Conservation (phyloP, 2,888 invertebrate species). For the Toxonevra muliebris region DNA sequence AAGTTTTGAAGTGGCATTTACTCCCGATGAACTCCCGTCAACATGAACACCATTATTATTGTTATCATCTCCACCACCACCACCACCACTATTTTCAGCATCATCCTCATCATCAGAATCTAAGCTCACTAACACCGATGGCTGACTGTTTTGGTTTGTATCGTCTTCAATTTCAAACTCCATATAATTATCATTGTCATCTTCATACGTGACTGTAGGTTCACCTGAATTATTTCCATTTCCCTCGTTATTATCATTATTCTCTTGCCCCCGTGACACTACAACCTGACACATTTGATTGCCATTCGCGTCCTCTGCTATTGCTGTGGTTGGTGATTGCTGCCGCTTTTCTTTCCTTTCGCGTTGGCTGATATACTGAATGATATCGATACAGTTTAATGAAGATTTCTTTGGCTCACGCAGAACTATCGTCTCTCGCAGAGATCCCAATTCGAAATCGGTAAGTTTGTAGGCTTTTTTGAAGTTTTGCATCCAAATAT, state of each 20-base stretch:
- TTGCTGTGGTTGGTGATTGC: background rate
- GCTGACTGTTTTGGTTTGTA: too few relatives aligned
- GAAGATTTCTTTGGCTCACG: conserved; percentile 42
- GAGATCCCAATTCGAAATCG: conserved; percentile 40
- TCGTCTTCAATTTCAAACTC: too few relatives aligned
- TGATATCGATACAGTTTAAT: conserved; percentile 47
- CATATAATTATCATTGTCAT: background rate
- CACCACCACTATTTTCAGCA: background rate
- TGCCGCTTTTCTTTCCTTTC: conserved; percentile 32
- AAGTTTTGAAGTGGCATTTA: conserved; percentile 10
- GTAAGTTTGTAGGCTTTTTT: conserved; percentile 43
- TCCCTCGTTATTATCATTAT: background rate
- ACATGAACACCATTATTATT: background rate
- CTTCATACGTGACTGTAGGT: conserved; percentile 9
- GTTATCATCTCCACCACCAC: conserved; percentile 7
- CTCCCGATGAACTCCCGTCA: background rate
- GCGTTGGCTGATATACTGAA: conserved; percentile 44
- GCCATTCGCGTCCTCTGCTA: conserved; percentile 25
- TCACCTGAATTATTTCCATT: background rate
- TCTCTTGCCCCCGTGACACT: conserved; percentile 9
- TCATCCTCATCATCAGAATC: conserved; percentile 7
- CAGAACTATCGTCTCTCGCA: conserved; percentile 39
- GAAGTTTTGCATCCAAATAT: conserved; percentile 49
- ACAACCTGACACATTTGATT: conserved; percentile 1
- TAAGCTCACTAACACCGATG: background rate